Evolutionary conservation across 2,113 vertebrate genomes (phyloP), one percentile per base, ranked within the genome.

Genomic region (Calidris pugnax): DNA sequence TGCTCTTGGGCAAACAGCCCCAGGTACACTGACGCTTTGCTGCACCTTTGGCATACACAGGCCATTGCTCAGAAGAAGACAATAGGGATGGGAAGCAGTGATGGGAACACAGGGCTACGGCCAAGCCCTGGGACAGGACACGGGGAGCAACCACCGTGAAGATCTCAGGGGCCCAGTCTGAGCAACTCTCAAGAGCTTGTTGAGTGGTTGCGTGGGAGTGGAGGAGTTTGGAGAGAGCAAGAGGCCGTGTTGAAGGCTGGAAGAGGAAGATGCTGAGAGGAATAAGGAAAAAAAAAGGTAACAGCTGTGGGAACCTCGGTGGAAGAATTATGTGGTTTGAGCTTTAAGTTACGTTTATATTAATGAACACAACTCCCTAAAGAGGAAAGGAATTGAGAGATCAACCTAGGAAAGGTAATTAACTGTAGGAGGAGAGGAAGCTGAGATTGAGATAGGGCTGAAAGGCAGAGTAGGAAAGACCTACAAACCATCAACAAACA

Each of bases 371-470:
- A 93, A 48, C 27, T 62, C 53, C 30, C 43, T 30, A 45, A 60
- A 90, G 57, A 68, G 35, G 26, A 68, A 76, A 66, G 73, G 8
- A 57, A 32, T 43, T 45, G 64, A 93, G 82, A 94, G 45, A 71
- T 77, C 35, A 83, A 43, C 10, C 11, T 45, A 85, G 33, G 47
- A 78, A 18, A 9, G n/a, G n/a, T 60, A 91, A 92, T 73, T 32
- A 93, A 33, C 53, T 64, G 53, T 57, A 76, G 71, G 33, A 88
- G 69, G 17, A 93, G 59, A 93, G 45, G 63, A 88, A 79, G 41
- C 72, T 41, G 27, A 84, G 75, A 80, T 7, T 39, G 63, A 92
- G 67, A 84, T 21, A 53, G 45, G 30, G 45, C 37, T 86, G 24
- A 28, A 88, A 84, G 57, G 72, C 56, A 82, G 71, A 76, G 64